Percentiles rank a stretch among this genome's conserved stretches.
phyloP scores from a whole-genome alignment of 2,113 vertebrate genomes.

The Oreochromis niloticus region DNA sequence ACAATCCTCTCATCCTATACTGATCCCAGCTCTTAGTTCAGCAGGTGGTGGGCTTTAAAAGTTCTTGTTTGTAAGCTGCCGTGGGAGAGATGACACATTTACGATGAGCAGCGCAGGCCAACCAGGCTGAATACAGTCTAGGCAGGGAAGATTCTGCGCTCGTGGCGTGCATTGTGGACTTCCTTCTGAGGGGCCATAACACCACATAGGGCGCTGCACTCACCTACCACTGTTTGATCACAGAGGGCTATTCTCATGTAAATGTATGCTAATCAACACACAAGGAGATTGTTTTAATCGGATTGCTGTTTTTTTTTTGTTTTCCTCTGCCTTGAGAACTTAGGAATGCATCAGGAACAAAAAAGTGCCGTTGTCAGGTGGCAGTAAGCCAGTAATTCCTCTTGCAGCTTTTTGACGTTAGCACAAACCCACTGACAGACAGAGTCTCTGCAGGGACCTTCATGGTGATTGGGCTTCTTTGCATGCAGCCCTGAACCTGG shows the following conservation, averaged over 20 bases:
- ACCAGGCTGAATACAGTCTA: constrained; percentile 24
- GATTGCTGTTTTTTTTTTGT: constrained; percentile 64
- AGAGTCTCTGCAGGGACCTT: constrained; percentile 49
- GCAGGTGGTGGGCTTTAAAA: constrained; percentile 72
- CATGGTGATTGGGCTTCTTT: constrained; percentile 46
- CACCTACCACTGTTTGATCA: constrained; percentile 68
- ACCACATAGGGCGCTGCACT: constrained; percentile 49
- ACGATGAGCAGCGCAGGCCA: constrained; percentile 47
- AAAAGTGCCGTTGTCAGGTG: constrained; percentile 61
- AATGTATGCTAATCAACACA: constrained; percentile 71
- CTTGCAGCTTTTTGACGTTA: constrained; percentile 63
- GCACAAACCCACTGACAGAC: constrained; percentile 56
- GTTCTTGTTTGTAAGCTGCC: constrained; percentile 70
- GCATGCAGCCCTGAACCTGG: constrained; percentile 54
- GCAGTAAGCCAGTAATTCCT: constrained; percentile 66
- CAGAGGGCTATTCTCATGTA: constrained; percentile 69
- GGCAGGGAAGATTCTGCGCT: constrained; percentile 23
- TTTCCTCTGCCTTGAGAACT: constrained; percentile 61
- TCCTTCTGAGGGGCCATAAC: constrained; percentile 48
- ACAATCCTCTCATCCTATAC: constrained; percentile 53
- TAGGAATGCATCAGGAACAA: constrained; percentile 51
- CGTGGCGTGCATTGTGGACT: constrained; percentile 36
- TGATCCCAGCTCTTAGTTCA: constrained; percentile 58
- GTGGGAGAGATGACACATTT: constrained; percentile 69
- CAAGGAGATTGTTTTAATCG: constrained; percentile 75